Conservation (phyloP, 1,140 invertebrate genomes). For the Pygmarrhopalites habei region DNA sequence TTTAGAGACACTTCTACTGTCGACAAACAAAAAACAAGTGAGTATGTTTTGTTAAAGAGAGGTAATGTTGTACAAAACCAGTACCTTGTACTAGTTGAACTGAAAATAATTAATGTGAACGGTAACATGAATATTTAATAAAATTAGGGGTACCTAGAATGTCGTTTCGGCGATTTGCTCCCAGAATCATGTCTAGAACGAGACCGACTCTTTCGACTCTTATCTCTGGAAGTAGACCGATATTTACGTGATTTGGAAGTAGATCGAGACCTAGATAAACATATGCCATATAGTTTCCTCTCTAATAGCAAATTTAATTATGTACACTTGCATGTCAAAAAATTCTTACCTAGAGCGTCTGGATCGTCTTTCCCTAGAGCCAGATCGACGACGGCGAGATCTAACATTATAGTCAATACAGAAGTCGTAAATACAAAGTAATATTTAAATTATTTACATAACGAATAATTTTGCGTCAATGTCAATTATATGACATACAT, state of each 20-base stretch:
- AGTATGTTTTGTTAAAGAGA: no score
- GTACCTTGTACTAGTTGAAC: no score
- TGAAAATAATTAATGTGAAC: no score
- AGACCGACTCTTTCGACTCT: constrained; percentile 2
- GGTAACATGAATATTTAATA: no score
- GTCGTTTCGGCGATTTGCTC: constrained; percentile 14
- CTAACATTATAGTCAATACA: no score
- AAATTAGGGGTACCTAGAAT: constrained; percentile 13
- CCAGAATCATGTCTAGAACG: constrained; percentile 13
- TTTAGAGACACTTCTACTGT: constrained; percentile 8
- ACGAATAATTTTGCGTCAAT: neutral
- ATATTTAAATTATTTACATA: constrained; percentile 5
- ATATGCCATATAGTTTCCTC: no score
- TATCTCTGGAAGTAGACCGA: constrained; percentile 6
- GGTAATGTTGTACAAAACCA: no score
- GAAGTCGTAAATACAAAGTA: no score
- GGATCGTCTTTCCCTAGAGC: constrained; percentile 24
- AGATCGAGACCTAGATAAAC: constrained; percentile 21
- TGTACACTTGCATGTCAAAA: no score
- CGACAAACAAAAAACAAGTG: no score
- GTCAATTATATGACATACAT: neutral
- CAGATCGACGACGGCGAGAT: constrained; percentile 16
- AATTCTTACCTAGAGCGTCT: neutral
- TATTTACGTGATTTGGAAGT: constrained; percentile 14
- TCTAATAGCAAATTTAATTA: no score